A percentile compares a stretch with the other conserved stretches of the same genome.
phyloP scores from a whole-genome alignment of 2,113 vertebrate species.

The Raja brachyura region DNA sequence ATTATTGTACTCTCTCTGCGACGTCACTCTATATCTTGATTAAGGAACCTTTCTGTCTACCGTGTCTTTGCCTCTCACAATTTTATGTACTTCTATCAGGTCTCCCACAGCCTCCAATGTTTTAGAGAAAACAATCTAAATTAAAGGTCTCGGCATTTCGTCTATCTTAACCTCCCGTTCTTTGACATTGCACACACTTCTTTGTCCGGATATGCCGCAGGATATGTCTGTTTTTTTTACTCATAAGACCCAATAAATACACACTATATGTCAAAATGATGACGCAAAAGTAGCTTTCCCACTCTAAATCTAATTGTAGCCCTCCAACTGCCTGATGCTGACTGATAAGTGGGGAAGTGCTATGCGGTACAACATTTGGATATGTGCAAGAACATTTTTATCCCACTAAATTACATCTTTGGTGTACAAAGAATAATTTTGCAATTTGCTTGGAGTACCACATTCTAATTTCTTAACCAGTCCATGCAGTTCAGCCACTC shows the following conservation, averaged over 20 bases:
- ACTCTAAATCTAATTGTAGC: conserved; percentile 14
- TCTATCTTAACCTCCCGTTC: neutral
- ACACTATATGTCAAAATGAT: neutral
- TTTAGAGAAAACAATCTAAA: too few relatives aligned
- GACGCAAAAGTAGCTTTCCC: neutral
- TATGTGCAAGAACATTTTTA: neutral
- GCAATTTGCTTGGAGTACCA: neutral
- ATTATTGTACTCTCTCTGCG: too few relatives aligned
- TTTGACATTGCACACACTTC: neutral
- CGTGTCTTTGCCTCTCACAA: too few relatives aligned
- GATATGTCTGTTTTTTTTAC: neutral
- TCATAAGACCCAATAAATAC: too few relatives aligned
- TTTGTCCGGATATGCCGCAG: neutral
- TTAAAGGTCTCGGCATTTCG: neutral
- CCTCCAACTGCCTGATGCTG: neutral
- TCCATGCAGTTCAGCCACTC: neutral
- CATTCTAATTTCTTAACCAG: neutral
- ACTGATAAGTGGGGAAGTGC: neutral
- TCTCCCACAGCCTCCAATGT: too few relatives aligned
- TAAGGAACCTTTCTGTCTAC: too few relatives aligned
- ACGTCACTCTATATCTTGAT: too few relatives aligned
- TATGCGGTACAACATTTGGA: neutral
- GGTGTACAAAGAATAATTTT: neutral
- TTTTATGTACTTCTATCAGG: too few relatives aligned
- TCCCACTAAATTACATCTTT: neutral